phyloP scores from a whole-genome alignment of 2,113 vertebrate species.

The Siniperca chuatsi region DNA sequence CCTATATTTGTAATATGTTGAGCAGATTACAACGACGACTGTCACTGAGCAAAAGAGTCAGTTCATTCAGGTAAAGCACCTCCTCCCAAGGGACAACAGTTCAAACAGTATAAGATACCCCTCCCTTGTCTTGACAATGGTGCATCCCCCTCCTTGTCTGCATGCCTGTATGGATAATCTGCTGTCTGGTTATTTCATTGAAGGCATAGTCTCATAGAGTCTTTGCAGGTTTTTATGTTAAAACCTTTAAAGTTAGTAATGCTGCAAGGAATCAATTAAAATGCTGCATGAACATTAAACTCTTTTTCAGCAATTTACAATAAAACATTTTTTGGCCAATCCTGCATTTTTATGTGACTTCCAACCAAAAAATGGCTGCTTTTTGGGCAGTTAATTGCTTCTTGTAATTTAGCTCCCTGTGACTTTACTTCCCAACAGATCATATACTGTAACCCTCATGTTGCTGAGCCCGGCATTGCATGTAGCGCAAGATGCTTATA shows the following conservation, averaged over 20 bases:
- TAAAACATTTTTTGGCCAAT: background rate
- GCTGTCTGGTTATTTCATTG: conserved; percentile 10
- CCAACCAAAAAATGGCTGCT: background rate
- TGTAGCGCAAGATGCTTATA: conserved; percentile 2
- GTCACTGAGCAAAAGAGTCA: conserved; percentile 83
- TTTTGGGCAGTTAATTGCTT: background rate
- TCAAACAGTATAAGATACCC: conserved; percentile 35
- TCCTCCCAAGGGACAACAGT: conserved; percentile 33
- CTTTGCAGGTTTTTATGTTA: background rate
- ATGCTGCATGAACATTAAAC: conserved; percentile 10
- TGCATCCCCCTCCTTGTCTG: conserved; percentile 44
- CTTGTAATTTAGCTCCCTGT: background rate
- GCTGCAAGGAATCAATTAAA: background rate
- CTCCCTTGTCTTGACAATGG: conserved; percentile 15
- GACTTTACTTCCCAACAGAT: conserved; percentile 22
- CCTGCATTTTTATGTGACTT: background rate
- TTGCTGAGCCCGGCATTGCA: conserved; percentile 38
- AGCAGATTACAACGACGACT: conserved; percentile 84
- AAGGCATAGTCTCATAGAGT: background rate
- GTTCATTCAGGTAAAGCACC: conserved; percentile 86
- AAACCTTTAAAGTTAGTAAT: background rate
- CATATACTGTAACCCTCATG: conserved; percentile 45
- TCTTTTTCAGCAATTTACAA: background rate
- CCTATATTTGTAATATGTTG: conserved; percentile 88
- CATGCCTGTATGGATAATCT: conserved; percentile 54